Base-by-base conservation (phyloP, 2,797 vertebrate species). In the Garrulus glandarius region DNA sequence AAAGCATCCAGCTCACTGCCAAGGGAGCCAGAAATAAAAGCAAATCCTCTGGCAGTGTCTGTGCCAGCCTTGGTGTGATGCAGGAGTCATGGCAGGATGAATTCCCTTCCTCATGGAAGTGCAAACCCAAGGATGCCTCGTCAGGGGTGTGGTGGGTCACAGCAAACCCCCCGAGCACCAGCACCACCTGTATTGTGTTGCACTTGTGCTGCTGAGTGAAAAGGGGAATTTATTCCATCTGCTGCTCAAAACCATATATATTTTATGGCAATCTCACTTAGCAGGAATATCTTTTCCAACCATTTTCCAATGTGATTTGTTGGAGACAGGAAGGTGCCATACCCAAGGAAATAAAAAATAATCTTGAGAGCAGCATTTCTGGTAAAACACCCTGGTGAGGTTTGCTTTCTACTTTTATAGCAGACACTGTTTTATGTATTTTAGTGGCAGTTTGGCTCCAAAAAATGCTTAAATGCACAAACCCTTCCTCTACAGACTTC, bases 241-340 rank as follows among this genome's bases (percentile, higher is more conserved):
- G 63, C 85, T 65, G 87, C 89, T 79, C 83, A 68, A 71, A 93
- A 86, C 0, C 83, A 92, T 90, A 43, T 83, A 90, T 95, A 93
- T 94, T 96, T 97, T 75, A 96, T 76, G 57, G 93, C 94, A 69
- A 64, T 92, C 60, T 89, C 91, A 64, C 89, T 93, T 87, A 95
- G 80, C 39, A 67, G 91, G 89, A 88, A 41, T 80, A 91, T 69
- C 83, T 84, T 91, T 87, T 81, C 39, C 30, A 95, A 87, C 46
- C 88, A 29, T 85, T 95, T 95, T 95, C 94, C 74, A 88, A 29
- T 39, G 67, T 60, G 86, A 94, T 93, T 87, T 82, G 84, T 65
- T 93, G 87, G 53, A 93, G 89, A 91, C 37, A 78, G 65, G 88
- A 93, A 95, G 79, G 90, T 64, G 75, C 55, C 55, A 26, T 65